Percentiles rank a stretch among this genome's conserved stretches.
Conservation (phyloP, 2,113 vertebrate genomes). For the Myotis brandtii region DNA sequence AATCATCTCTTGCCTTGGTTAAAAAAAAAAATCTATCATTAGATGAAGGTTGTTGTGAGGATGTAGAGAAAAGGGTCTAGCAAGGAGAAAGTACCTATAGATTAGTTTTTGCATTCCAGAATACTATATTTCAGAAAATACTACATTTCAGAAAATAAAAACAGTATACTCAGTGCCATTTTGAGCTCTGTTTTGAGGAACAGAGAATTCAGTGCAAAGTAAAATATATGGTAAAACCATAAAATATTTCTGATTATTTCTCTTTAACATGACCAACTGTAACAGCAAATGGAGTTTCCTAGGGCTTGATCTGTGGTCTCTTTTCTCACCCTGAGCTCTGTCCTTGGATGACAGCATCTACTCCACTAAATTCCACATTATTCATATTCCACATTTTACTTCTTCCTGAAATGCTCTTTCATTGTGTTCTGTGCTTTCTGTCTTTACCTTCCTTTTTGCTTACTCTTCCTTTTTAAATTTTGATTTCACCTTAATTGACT, state of each 20-base stretch:
- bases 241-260: not conserved
- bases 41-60: not conserved
- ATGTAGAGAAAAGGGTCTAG: not conserved
- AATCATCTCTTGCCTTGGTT: not conserved
- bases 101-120: not conserved
- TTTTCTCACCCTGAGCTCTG: not conserved
- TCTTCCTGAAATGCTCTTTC: not conserved
- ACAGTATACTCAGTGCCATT: not conserved
- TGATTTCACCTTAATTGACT: not conserved
- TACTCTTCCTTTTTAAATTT: not conserved
- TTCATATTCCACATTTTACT: not conserved
- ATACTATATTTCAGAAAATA: not conserved
- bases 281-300: not conserved
- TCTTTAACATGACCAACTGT: not conserved
- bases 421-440: not conserved
- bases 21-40: not conserved
- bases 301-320: not conserved
- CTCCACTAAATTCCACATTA: not conserved
- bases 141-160: not conserved
- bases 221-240: not conserved
- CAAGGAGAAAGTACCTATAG: not conserved
- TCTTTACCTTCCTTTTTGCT: not conserved
- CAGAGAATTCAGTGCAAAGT: not conserved
- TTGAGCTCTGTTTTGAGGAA: conserved; percentile 7
- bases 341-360: not conserved